Evolutionary conservation across 1,140 invertebrate genomes (phyloP).

Genomic region (Zaprionus africanus): DNA sequence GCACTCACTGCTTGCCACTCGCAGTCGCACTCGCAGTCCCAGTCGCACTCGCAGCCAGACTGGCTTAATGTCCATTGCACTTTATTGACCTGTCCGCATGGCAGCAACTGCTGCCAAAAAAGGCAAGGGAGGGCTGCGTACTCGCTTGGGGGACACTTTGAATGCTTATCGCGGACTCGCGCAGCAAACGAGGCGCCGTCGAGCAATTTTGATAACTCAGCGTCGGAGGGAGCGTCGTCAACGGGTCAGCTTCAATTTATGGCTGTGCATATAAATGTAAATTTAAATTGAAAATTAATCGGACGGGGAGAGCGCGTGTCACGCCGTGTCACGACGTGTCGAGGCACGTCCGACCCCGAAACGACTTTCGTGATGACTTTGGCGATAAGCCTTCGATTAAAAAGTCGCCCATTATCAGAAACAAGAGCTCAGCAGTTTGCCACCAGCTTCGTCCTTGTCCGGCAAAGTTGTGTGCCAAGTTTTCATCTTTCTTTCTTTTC

Average conservation of each 20-base stretch:
- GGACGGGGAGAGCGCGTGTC: constrained; percentile 44
- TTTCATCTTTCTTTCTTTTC: constrained; percentile 16
- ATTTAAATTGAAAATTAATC: constrained; percentile 76
- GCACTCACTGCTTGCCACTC: background rate
- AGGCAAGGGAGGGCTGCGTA: background rate
- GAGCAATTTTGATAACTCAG: constrained; percentile 70
- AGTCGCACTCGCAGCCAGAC: background rate
- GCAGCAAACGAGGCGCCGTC: constrained; percentile 39
- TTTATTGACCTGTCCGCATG: constrained; percentile 42
- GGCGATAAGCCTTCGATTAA: constrained; percentile 69
- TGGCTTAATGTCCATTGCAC: constrained; percentile 36
- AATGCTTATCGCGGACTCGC: constrained; percentile 50
- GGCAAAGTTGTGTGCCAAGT: constrained; percentile 14
- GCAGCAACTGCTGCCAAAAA: background rate
- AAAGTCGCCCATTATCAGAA: constrained; percentile 44
- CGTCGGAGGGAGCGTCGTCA: constrained; percentile 46
- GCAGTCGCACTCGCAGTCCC: background rate
- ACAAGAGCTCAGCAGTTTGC: constrained; percentile 40
- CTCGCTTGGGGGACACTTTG: constrained; percentile 41
- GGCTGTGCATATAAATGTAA: constrained; percentile 66
- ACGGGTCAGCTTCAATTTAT: constrained; percentile 66
- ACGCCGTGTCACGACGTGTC: constrained; percentile 21
- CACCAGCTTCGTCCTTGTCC: constrained; percentile 17
- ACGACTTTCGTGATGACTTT: constrained; percentile 34
- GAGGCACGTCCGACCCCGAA: constrained; percentile 28